Percentiles rank a stretch among this genome's conserved stretches.
phyloP scores from a whole-genome alignment of 1,140 invertebrate genomes.

The Sycophaga agraensis region DNA sequence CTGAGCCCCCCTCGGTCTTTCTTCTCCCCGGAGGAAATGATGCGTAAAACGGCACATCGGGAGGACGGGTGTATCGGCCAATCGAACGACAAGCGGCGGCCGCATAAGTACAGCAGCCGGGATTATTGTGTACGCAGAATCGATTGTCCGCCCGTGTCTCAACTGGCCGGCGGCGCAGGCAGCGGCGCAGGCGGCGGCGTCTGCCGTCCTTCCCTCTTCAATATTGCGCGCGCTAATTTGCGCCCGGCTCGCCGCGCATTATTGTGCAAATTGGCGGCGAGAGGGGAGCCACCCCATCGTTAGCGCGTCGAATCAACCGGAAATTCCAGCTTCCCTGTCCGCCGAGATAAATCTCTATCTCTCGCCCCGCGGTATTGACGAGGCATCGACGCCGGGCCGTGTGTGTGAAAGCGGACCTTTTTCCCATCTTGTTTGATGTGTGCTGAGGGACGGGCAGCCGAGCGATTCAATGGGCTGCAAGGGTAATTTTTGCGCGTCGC shows the following conservation, averaged over 20 bases:
- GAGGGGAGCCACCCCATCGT: slow-evolving; percentile 50
- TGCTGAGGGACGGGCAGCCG: not conserved
- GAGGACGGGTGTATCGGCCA: too few relatives aligned
- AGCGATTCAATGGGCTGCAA: slow-evolving; percentile 2
- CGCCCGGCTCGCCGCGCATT: slow-evolving; percentile 45
- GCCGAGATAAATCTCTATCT: slow-evolving; percentile 1
- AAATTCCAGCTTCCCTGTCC: slow-evolving; percentile 56
- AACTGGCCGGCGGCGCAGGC: too few relatives aligned
- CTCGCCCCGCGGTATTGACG: not conserved
- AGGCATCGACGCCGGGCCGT: not conserved
- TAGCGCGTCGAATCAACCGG: slow-evolving; percentile 59
- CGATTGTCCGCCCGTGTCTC: too few relatives aligned
- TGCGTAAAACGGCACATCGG: too few relatives aligned
- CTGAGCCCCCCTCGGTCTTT: too few relatives aligned
- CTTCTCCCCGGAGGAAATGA: too few relatives aligned
- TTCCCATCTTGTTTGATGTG: not conserved
- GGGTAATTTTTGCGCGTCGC: not conserved
- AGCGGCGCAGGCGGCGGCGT: slow-evolving; percentile 42
- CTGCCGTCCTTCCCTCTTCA: slow-evolving; percentile 25
- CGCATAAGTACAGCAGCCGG: too few relatives aligned
- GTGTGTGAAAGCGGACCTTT: not conserved
- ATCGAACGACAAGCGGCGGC: too few relatives aligned
- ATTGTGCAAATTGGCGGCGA: slow-evolving; percentile 56
- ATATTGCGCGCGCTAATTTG: slow-evolving; percentile 51
- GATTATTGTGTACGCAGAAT: too few relatives aligned